phyloP scores from a whole-genome alignment of 2,888 invertebrate genomes.

The Ametastegia equiseti region DNA sequence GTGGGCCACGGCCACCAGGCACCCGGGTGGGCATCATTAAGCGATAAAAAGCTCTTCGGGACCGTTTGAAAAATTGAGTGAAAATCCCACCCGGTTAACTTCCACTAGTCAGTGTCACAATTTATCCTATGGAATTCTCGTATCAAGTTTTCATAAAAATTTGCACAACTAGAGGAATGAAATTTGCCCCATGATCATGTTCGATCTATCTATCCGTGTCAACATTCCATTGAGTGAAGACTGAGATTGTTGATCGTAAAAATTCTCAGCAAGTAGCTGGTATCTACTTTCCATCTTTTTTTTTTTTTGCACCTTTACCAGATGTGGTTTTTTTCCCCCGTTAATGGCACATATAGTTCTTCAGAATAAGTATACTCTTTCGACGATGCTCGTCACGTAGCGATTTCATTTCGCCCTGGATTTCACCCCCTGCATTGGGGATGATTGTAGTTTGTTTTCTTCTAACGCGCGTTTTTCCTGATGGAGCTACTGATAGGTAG shows the following conservation, averaged over 20 bases:
- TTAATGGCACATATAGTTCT: constrained; percentile 31
- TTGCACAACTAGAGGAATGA: background rate
- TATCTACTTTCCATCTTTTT: background rate
- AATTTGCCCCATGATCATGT: background rate
- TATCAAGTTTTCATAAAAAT: background rate
- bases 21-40: constrained; percentile 45
- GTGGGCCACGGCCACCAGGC: constrained; percentile 20
- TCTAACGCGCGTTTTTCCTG: constrained; percentile 24
- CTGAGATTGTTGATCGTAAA: background rate
- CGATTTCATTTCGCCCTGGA: constrained; percentile 43
- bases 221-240: background rate
- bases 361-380: constrained; percentile 24
- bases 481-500: constrained; percentile 31
- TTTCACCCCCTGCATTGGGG: constrained; percentile 29
- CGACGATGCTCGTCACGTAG: constrained; percentile 42
- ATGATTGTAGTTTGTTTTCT: constrained; percentile 29
- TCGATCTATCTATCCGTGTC: too few relatives aligned
- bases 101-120: background rate
- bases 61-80: constrained; percentile 38
- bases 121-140: background rate
- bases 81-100: constrained; percentile 1
- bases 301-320: background rate
- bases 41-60: constrained; percentile 42
- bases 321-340: constrained; percentile 30
- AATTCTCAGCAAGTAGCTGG: background rate